Evolutionary conservation across 2,113 vertebrate genomes (phyloP), one percentile per base, ranked within the genome.

Genomic region (Melanostigma gelatinosum): DNA sequence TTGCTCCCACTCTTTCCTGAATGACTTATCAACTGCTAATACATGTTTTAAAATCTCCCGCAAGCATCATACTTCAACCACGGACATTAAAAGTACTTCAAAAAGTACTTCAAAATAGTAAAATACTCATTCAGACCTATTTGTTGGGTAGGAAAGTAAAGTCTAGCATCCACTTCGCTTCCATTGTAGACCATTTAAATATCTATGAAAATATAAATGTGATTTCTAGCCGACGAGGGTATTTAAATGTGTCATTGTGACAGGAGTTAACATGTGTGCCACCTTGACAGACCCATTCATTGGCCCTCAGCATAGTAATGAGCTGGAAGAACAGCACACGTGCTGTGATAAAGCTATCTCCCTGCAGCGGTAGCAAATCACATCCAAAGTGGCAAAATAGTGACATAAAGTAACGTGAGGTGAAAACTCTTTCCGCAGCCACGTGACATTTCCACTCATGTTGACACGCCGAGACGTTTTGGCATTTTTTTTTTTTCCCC

Each of bases 391-490:
- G 75, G 52, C 32, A 67, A 81, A 85, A 79, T 63, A 52, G 80
- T 82, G 85, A 88, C 60, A 60, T 76, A 85, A 68, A 77, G 50
- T 85, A 83, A 88, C 44, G 54, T 10, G 60, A 80, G 61, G 52
- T 80, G 80, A 77, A 82, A 87, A 82, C 64, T 75, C 60, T 68
- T 64, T 54, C 57, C 1, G 22, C 2, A 0, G 82, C 80, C 80
- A 74, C 15, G 62, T 92, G 91, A 88, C 87, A 86, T 88, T 83
- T 89, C 83, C 68, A 22, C 57, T 77, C 75, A 83, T 72, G 77
- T 85, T 76, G 87, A 87, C 82, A 66, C 4, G n/a, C 46, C 3
- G 24, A 66, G 79, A 88, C 61, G 6, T 85, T 90, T 82, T 82
- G 73, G 85, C 75, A 67, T 82, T 83, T 61, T 78, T 68, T 24